Evolutionary conservation across 2,797 vertebrate species (phyloP).

Genomic region (Periparus ater): DNA sequence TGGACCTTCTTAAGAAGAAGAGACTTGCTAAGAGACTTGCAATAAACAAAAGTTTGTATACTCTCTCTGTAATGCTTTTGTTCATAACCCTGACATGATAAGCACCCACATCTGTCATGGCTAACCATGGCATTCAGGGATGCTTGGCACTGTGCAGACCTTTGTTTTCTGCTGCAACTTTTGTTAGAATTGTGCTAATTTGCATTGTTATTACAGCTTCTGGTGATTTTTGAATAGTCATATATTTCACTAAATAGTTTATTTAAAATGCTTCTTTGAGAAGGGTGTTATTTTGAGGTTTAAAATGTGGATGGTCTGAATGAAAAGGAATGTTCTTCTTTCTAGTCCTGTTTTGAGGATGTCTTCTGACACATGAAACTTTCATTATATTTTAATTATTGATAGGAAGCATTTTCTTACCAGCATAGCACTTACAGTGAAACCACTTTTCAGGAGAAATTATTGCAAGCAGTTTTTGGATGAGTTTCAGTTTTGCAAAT

Average conservation of each 20-base stretch:
- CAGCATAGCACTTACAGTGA: constrained; percentile 66
- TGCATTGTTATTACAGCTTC: background rate
- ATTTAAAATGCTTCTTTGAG: background rate
- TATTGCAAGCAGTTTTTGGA: constrained; percentile 58
- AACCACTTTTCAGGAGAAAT: constrained; percentile 67
- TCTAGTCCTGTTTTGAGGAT: constrained; percentile 27
- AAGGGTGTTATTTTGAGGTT: background rate
- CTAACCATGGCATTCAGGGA: background rate
- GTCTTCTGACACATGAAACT: constrained; percentile 63
- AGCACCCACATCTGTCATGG: background rate
- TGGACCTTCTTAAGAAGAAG: background rate
- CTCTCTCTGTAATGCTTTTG: background rate
- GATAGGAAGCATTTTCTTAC: constrained; percentile 68
- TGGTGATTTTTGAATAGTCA: background rate
- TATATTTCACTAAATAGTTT: background rate
- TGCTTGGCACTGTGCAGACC: background rate
- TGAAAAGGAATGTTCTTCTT: constrained; percentile 11
- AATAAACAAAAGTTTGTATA: background rate
- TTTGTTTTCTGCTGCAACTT: background rate
- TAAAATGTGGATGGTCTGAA: background rate
- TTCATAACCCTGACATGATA: background rate
- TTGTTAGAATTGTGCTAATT: background rate
- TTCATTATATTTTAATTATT: constrained; percentile 72
- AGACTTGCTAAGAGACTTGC: background rate
- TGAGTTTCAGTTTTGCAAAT: constrained; percentile 63